Evolutionary conservation across 2,888 invertebrate species (phyloP).

Genomic region (Macrosiphum euphorbiae): DNA sequence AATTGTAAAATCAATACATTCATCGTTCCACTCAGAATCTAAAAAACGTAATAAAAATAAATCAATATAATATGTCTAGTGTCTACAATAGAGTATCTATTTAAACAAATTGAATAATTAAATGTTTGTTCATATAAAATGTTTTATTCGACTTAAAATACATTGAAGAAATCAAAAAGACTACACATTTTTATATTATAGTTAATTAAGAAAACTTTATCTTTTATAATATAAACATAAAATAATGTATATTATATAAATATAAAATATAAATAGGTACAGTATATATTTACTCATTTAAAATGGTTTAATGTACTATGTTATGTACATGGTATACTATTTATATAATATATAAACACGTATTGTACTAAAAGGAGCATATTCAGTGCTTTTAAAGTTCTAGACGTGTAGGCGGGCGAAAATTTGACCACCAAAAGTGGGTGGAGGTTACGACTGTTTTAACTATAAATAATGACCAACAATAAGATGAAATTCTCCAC

Average conservation of each 20-base stretch:
- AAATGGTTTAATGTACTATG: background rate
- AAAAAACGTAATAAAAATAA: background rate
- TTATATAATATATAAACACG: background rate
- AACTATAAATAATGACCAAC: slow-evolving; percentile 44
- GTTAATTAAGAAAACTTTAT: background rate
- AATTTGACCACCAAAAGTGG: slow-evolving; percentile 27
- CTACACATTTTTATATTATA: background rate
- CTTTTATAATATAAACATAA: background rate
- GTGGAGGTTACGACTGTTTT: slow-evolving; percentile 10
- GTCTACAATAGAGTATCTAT: background rate
- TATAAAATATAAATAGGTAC: background rate
- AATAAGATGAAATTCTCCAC: slow-evolving; percentile 33
- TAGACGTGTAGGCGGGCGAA: slow-evolving; percentile 13
- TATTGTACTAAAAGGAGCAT: background rate
- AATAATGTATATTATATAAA: background rate
- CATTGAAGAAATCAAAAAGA: background rate
- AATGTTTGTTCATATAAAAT: background rate
- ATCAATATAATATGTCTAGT: background rate
- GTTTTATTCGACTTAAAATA: background rate
- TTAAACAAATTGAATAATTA: background rate
- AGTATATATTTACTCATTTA: background rate
- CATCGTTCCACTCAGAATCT: too few species aligned
- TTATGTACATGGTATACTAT: background rate
- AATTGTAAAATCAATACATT: too few species aligned
- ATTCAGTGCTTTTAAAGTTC: slow-evolving; percentile 18